Base-by-base conservation (phyloP, 1,140 invertebrate genomes). In the Euborellia annulipes region DNA sequence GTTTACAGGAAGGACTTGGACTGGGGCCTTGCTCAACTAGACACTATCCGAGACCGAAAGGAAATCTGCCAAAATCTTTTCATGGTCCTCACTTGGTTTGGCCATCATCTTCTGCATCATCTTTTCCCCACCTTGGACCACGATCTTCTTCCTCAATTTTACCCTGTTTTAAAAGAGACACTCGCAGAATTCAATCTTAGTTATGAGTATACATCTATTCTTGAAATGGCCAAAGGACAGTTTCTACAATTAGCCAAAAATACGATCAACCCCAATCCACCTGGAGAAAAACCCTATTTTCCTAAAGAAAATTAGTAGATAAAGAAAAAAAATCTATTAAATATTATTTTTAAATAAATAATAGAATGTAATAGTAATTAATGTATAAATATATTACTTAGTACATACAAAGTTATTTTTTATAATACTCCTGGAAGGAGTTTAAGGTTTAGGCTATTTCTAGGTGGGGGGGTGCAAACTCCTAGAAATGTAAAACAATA, bases 111-210 rank as follows among this genome's bases (percentile, higher is more conserved):
- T 1, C 61, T 88, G 1, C 85, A 90, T 57, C 85, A 89, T 65
- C 62, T 90, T 1, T 76, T 89, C 51, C 85, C 85, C 0, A 84
- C 82, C 0, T 54, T 89, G 13, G 85, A 88, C 56, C 83, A 87
- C 53, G 58, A 56, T 23, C 56, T 62, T 39, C 60, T 89, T 17
- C 63, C 69, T 2, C 59, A 73, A n/a, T 64, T 86, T 9, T 68
- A 78, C 52, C 73, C 76, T 0, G 60, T 75, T 9, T 72, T 85
- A 22, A 52, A 75, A 13, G 58, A 83, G 52, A 79, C 78, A 1
- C 77, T 79, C 45, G 57, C 74, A 38, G 74, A 87, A 57, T 88
- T 84, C 56, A 68, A 69, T 36, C 63, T 74, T 1, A 64, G 73
- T 1, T 64, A 70, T 21, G 62, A 69, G 19, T 62, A 68, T 36